Conservation (phyloP, 1,140 invertebrate genomes). For the Philaenus spumarius region DNA sequence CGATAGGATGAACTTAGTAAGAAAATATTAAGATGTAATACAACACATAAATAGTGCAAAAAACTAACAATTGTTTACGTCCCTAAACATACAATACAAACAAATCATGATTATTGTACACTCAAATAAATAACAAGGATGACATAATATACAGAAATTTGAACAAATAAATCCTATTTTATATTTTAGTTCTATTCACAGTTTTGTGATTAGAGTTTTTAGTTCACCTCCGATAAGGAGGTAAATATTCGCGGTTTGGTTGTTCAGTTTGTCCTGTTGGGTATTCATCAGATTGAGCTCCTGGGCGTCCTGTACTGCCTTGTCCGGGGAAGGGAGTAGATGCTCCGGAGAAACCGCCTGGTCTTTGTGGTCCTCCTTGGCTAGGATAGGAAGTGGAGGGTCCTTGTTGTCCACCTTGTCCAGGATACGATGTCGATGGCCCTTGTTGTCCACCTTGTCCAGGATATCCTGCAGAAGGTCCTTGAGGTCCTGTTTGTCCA, state of each 20-base stretch:
- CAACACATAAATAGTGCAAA: no score
- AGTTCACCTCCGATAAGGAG: constrained; percentile 24
- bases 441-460: constrained; percentile 30
- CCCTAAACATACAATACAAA: no score
- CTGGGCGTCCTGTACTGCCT: constrained; percentile 13
- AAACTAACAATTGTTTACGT: no score
- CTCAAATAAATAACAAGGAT: no score
- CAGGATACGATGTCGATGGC: constrained; percentile 28
- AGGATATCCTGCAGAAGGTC: constrained; percentile 24
- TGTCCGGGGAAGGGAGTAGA: constrained; percentile 14
- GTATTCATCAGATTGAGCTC: constrained; percentile 7
- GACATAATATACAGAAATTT: no score
- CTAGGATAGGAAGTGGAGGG: constrained; percentile 27
- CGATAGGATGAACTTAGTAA: no score
- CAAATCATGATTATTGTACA: no score
- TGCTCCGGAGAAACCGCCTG: constrained; percentile 20
- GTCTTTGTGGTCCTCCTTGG: constrained; percentile 29
- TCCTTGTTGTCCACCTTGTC: constrained; percentile 30
- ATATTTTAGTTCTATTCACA: no score
- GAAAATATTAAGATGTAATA: no score
- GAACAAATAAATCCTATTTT: no score
- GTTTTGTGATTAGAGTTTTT: no score
- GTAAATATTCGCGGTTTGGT: constrained; percentile 30
- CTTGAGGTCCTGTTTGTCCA: constrained; percentile 25
- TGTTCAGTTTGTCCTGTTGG: constrained; percentile 9